phyloP scores from a whole-genome alignment of 2,888 invertebrate genomes.

The Acleris emargana region DNA sequence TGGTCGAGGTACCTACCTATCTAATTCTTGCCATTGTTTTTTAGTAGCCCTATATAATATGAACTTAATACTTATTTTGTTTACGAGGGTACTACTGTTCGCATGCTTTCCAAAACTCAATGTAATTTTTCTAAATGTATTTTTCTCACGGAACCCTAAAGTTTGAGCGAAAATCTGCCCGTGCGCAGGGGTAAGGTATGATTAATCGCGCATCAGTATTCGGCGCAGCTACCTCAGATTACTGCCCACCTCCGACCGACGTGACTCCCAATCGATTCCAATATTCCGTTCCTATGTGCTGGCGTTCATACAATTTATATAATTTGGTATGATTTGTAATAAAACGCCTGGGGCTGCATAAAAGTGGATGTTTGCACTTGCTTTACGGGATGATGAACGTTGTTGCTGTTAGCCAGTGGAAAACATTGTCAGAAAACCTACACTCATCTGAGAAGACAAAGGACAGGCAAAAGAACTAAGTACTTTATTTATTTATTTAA shows the following conservation, averaged over 20 bases:
- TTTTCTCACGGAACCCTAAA: constrained; percentile 1
- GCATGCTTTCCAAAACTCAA: background rate
- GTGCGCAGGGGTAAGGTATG: constrained; percentile 43
- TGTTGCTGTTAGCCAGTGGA: too few species aligned
- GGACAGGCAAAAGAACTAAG: too few species aligned
- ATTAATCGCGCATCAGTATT: constrained; percentile 72
- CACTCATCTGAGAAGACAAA: too few species aligned
- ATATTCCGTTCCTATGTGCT: constrained; percentile 17
- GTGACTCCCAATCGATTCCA: constrained; percentile 46
- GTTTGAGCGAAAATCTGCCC: constrained; percentile 13
- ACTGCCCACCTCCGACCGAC: constrained; percentile 48
- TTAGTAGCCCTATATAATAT: too few species aligned
- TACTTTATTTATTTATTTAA: too few species aligned
- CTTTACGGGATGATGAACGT: background rate
- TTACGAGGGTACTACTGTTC: background rate
- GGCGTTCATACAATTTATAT: constrained; percentile 2
- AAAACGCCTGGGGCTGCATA: too few species aligned
- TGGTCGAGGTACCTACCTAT: too few species aligned
- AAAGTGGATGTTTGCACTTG: background rate
- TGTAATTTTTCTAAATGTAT: too few species aligned
- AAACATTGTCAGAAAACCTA: too few species aligned
- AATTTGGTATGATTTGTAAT: background rate
- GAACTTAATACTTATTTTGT: too few species aligned
- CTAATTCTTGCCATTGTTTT: too few species aligned
- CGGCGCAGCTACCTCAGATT: constrained; percentile 61